Conservation (phyloP, 2,797 vertebrate species). For the Fratercula arctica region DNA sequence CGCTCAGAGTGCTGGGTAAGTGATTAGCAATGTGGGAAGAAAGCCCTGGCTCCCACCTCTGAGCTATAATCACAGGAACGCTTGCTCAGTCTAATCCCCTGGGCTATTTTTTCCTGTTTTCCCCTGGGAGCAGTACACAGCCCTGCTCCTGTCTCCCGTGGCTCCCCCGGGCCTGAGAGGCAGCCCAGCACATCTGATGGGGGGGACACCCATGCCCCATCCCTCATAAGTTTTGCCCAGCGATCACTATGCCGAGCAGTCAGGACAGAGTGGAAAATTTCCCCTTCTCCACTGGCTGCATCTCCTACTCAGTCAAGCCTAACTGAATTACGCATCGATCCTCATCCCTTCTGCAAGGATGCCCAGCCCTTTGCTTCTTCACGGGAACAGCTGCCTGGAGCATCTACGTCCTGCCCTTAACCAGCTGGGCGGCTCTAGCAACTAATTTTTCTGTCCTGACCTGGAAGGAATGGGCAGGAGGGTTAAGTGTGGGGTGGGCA, state of each 20-base stretch:
- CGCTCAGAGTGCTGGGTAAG: slow-evolving; percentile 40
- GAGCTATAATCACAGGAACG: slow-evolving; percentile 26
- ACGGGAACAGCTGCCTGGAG: background rate
- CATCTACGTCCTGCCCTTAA: background rate
- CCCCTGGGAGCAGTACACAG: background rate
- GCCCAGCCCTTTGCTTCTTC: background rate
- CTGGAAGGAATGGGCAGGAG: background rate
- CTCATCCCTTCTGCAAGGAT: background rate
- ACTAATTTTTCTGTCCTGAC: background rate
- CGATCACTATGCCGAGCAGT: background rate
- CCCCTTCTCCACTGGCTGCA: background rate
- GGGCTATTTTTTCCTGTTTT: background rate
- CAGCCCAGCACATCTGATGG: background rate
- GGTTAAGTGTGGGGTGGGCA: background rate
- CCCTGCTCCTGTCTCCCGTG: background rate
- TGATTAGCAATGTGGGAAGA: slow-evolving; percentile 46
- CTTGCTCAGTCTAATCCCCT: slow-evolving; percentile 4
- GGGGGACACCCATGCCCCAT: background rate
- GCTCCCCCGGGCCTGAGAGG: background rate
- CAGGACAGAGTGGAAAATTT: slow-evolving; percentile 43
- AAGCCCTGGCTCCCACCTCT: slow-evolving; percentile 28
- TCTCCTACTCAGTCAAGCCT: slow-evolving; percentile 3
- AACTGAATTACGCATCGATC: background rate
- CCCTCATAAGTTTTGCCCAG: background rate
- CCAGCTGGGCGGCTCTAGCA: background rate